Conservation (phyloP, 2,888 invertebrate genomes). For the Tupiocoris notatus region DNA sequence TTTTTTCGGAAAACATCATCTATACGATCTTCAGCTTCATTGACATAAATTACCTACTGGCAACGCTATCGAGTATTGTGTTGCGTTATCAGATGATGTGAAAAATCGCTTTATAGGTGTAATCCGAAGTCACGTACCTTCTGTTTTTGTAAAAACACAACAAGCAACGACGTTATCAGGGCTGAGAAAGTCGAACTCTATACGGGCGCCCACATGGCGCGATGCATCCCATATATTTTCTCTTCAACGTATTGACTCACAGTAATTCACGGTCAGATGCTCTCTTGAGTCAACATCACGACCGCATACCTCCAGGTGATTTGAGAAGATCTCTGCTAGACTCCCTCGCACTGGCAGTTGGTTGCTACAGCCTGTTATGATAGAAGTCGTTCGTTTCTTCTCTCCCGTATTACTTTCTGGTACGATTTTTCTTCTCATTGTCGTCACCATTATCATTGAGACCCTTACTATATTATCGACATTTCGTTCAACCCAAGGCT, state of each 20-base stretch:
- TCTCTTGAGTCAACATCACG: neutral
- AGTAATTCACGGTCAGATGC: constrained; percentile 41
- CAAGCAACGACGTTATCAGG: neutral
- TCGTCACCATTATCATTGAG: too few species aligned
- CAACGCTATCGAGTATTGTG: too few species aligned
- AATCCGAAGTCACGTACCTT: neutral
- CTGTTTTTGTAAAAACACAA: neutral
- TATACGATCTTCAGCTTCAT: too few species aligned
- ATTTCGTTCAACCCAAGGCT: too few species aligned
- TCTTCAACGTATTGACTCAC: constrained; percentile 39
- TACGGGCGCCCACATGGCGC: constrained; percentile 31
- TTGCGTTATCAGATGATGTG: too few species aligned
- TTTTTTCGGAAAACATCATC: too few species aligned
- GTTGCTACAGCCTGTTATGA: too few species aligned
- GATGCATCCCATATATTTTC: constrained; percentile 29
- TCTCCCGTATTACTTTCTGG: too few species aligned
- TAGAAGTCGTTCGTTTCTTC: too few species aligned
- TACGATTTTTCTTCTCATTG: too few species aligned
- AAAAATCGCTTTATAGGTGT: neutral
- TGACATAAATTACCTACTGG: too few species aligned
- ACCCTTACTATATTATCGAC: too few species aligned
- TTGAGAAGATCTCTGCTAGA: neutral
- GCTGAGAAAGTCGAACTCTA: constrained; percentile 12
- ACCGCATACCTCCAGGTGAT: neutral
- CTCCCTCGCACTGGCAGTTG: neutral